Base-by-base conservation (phyloP, 1,140 invertebrate species). In the Philaenus spumarius region DNA sequence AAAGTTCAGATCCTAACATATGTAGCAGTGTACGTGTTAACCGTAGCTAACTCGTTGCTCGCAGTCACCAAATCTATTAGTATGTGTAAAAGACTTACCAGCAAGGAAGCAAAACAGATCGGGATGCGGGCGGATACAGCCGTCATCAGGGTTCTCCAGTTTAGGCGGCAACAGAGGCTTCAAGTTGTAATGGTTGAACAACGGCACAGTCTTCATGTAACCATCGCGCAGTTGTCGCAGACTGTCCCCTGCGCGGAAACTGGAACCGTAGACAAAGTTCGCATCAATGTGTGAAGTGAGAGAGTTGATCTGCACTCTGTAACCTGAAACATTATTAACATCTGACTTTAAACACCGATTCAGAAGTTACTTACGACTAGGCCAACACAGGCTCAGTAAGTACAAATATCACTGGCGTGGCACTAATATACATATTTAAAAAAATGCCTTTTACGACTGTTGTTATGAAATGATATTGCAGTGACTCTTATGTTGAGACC, bases 61-160 rank as follows among this genome's bases (percentile, higher is more conserved):
- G 9, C 26, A 30, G 26, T 9, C 26, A 4, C 9, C 3, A 4
- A 9, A 30, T 4, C 26, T 30, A 30, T 9, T 30, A 30, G 26
- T n/a, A n/a, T n/a, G 7, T 37, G 7, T 14, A 17, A 34, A 26
- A 26, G 1, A 48, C 23, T 50, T 57, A 72, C 78, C 78, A 42
- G 78, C 78, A n/a, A 78, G 68, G 63, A 80, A 80, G 62, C 79
- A 80, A 61, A 69, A 79, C n/a, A 75, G 59, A 51, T 79, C 74
- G 6, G 61, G 64, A 52, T 69, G 66, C 3, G 74, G 74, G 35
- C 79, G 59, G 56, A 76, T 77, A 60, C 79, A 80, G 14, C 76
- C 77, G 30, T 75, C 71, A 59, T 79, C 78, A 14, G 79, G 79
- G 24, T 77, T 70, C 11, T 73, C 62, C 12, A 72, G 69, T 56